Evolutionary conservation across 2,797 vertebrate species (phyloP).

Genomic region (Neostethus bicornis): DNA sequence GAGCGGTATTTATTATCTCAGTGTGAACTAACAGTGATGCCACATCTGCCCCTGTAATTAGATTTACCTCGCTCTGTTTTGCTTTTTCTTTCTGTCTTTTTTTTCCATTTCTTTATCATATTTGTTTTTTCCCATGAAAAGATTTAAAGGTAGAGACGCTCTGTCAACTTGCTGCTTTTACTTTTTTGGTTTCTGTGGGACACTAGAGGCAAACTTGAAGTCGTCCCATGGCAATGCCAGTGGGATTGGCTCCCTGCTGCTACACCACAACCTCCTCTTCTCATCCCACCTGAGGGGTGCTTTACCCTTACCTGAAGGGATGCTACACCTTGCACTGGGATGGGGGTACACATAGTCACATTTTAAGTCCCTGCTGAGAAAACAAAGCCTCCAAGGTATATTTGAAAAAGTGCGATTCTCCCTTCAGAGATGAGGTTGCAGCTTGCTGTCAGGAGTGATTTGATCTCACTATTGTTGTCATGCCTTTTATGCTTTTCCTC

Average conservation of each 20-base stretch:
- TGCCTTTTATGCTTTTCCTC: slow-evolving; percentile 52
- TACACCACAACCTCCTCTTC: slow-evolving; percentile 34
- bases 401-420: slow-evolving; percentile 36
- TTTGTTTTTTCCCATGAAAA: slow-evolving; percentile 54
- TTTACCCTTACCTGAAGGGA: slow-evolving; percentile 70
- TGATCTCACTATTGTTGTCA: slow-evolving; percentile 64
- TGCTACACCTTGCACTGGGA: slow-evolving; percentile 62
- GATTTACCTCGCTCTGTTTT: slow-evolving; percentile 82
- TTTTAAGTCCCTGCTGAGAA: slow-evolving; percentile 52
- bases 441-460: slow-evolving; percentile 61
- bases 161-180: slow-evolving; percentile 19
- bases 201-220: slow-evolving; percentile 32
- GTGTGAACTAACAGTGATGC: slow-evolving; percentile 74
- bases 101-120: slow-evolving; percentile 41
- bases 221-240: slow-evolving; percentile 44
- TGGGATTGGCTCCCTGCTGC: slow-evolving; percentile 23
- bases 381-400: slow-evolving; percentile 27
- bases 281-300: slow-evolving; percentile 62
- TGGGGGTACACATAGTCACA: slow-evolving; percentile 13
- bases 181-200: slow-evolving; percentile 34
- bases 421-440: slow-evolving; percentile 51
- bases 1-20: slow-evolving; percentile 82
- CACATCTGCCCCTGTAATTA: slow-evolving; percentile 79
- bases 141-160: slow-evolving; percentile 11
- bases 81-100: slow-evolving; percentile 67